These are phyloP conservation scores for Mesitornis unicolor DNA, from an alignment of 2,113 vertebrate genomes.

Conservation along the genomic window DNA sequence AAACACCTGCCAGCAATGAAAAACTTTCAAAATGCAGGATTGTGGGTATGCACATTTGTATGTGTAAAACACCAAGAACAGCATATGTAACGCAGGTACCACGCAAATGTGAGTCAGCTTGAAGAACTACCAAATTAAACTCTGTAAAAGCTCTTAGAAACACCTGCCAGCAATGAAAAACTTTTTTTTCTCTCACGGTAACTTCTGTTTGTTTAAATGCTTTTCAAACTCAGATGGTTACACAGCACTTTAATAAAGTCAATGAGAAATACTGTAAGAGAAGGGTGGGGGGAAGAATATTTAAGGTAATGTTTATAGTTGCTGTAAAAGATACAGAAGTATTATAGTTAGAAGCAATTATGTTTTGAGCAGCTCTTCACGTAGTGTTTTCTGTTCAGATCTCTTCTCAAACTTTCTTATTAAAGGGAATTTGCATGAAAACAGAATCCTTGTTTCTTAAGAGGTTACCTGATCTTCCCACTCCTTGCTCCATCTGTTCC, in stretches of 20 bases:
- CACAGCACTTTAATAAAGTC: neutral
- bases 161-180: neutral
- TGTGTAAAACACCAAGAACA: no score
- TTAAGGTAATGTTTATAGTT: slow-evolving; percentile 3
- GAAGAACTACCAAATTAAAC: neutral
- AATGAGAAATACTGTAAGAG: neutral
- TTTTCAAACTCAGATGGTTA: neutral
- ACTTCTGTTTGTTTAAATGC: neutral
- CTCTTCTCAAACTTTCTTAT: neutral
- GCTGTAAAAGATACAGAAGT: neutral
- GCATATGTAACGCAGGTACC: no score
- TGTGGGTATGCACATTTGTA: no score
- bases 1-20: neutral
- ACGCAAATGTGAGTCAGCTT: neutral
- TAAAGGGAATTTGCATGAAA: slow-evolving; percentile 11
- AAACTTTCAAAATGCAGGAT: no score
- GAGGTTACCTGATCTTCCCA: neutral
- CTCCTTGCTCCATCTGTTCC: neutral
- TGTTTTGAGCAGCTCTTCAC: neutral
- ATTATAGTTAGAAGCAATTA: neutral
- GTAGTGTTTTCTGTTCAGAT: neutral
- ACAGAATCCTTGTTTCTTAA: neutral
- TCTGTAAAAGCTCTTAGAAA: neutral
- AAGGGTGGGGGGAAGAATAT: neutral
- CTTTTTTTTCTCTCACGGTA: neutral